phyloP scores from a whole-genome alignment of 1,140 invertebrate genomes.

The Scylla paramamosain region DNA sequence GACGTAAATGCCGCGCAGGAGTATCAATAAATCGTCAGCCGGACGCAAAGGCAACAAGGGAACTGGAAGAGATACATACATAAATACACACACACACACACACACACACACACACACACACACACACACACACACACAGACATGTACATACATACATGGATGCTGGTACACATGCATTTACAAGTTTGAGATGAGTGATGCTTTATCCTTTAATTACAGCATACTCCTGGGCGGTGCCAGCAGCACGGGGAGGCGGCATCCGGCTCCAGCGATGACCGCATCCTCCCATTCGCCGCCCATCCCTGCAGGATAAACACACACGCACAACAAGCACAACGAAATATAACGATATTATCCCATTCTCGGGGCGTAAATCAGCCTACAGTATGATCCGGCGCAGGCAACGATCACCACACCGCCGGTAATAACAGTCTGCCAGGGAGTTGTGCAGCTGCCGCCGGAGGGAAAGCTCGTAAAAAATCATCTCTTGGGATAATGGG shows the following conservation, averaged over 20 bases:
- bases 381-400: not conserved
- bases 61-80: not conserved
- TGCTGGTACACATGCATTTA: too few relatives aligned
- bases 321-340: not conserved
- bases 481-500: constrained; percentile 21
- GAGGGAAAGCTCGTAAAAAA: constrained; percentile 22
- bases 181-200: not conserved
- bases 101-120: too few relatives aligned
- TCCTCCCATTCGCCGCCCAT: not conserved
- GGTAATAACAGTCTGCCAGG: not conserved
- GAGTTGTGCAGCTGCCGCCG: constrained; percentile 17
- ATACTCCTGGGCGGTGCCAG: not conserved
- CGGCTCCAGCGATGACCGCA: not conserved
- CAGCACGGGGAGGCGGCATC: not conserved
- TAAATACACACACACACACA: too few relatives aligned
- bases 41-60: not conserved
- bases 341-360: constrained; percentile 24
- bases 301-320: not conserved
- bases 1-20: not conserved
- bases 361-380: not conserved
- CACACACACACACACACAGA: too few relatives aligned
- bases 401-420: constrained; percentile 17
- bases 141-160: too few relatives aligned
- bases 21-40: not conserved
- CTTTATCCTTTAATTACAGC: not conserved